phyloP scores from a whole-genome alignment of 2,888 invertebrate species.

The Apodemia duryi region DNA sequence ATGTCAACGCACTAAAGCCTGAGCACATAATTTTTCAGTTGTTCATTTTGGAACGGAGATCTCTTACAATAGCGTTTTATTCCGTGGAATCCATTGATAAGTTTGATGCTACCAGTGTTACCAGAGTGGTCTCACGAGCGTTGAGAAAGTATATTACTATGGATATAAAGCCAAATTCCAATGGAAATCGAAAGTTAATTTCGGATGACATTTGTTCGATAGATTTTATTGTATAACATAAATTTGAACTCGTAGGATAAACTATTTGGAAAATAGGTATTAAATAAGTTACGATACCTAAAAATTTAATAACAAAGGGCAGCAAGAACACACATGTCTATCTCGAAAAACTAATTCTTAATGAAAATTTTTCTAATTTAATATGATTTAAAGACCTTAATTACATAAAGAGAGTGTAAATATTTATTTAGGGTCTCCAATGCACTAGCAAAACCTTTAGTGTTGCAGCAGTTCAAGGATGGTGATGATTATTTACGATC shows the following conservation, averaged over 20 bases:
- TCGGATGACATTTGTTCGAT: constrained; percentile 24
- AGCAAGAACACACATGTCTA: too few species aligned
- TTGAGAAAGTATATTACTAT: constrained; percentile 52
- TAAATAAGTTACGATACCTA: too few species aligned
- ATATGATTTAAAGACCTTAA: too few species aligned
- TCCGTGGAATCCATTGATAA: constrained; percentile 78
- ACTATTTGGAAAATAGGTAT: too few species aligned
- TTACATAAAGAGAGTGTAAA: too few species aligned
- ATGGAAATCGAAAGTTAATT: constrained; percentile 37
- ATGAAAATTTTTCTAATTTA: too few species aligned
- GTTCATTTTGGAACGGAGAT: constrained; percentile 64
- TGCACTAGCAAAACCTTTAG: too few species aligned
- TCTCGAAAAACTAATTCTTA: too few species aligned
- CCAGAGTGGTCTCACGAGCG: constrained; percentile 67
- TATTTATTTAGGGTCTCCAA: too few species aligned
- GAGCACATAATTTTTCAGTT: constrained; percentile 40
- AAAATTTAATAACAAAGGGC: too few species aligned
- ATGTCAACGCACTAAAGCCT: constrained; percentile 40
- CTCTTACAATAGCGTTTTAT: constrained; percentile 72
- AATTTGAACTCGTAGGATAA: not conserved
- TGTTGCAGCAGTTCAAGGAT: too few species aligned
- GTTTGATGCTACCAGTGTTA: constrained; percentile 76
- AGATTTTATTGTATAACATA: not conserved
- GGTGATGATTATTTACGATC: too few species aligned
- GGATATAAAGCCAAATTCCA: constrained; percentile 36